Conservation (phyloP, 2,888 invertebrate genomes). For the Anthophora plumipes region DNA sequence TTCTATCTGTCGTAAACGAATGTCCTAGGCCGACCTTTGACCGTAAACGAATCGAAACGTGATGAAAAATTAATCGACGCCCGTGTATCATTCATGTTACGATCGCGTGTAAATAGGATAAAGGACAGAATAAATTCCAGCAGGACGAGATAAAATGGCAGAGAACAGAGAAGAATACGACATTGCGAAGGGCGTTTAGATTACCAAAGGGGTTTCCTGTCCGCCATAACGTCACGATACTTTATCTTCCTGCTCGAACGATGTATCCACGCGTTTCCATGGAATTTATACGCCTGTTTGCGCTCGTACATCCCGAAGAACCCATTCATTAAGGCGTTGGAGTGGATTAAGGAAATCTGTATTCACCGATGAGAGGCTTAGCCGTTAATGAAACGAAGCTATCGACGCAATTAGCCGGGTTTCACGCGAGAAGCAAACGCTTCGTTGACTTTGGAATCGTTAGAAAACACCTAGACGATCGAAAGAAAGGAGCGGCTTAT, state of each 20-base stretch:
- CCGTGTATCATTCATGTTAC: neutral
- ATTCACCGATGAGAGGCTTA: neutral
- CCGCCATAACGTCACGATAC: neutral
- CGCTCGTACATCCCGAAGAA: neutral
- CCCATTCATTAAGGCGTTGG: conserved; percentile 25
- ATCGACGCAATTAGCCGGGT: conserved; percentile 26
- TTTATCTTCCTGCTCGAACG: conserved; percentile 10
- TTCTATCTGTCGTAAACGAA: neutral
- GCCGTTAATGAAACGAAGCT: conserved; percentile 14
- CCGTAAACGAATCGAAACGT: neutral
- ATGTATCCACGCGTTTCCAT: neutral
- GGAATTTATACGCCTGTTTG: conserved; percentile 32
- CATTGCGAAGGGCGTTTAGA: neutral
- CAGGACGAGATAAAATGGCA: neutral
- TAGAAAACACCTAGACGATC: conserved; percentile 15
- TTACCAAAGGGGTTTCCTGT: conserved; percentile 22
- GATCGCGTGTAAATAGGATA: neutral
- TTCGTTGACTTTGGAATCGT: neutral
- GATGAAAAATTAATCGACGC: conserved; percentile 29
- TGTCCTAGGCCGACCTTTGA: neutral
- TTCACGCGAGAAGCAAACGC: neutral
- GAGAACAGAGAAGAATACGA: neutral
- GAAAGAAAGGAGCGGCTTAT: neutral
- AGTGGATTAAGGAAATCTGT: conserved; percentile 1
- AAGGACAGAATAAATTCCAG: conserved; percentile 4